Percentiles rank a stretch among this genome's conserved stretches.
These are phyloP conservation scores for Chroicocephalus ridibundus DNA, from an alignment of 2,113 vertebrate genomes.

Conservation along the genomic window DNA sequence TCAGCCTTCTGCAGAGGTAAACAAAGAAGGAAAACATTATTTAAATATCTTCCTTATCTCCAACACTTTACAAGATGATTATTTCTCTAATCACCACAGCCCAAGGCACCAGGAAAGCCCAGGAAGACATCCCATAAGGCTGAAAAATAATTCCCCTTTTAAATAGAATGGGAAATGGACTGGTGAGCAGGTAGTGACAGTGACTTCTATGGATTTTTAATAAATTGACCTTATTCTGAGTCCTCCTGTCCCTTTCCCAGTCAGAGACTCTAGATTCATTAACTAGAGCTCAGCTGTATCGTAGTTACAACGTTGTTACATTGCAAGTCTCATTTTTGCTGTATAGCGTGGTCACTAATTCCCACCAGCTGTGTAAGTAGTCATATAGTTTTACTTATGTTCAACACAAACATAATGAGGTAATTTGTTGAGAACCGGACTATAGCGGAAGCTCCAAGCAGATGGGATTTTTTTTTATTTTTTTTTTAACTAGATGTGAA, in stretches of 20 bases:
- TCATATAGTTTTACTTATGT: background rate
- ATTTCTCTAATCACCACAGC: conserved; percentile 17
- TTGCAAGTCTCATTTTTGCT: background rate
- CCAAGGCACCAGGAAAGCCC: background rate
- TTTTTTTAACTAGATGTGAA: background rate
- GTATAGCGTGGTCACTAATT: fast-evolving
- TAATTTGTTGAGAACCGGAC: background rate
- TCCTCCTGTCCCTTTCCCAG: background rate
- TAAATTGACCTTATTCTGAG: background rate
- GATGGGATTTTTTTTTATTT: background rate
- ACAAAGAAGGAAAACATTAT: conserved; percentile 8
- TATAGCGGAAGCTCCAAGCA: background rate
- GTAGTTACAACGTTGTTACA: fast-evolving
- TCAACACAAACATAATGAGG: conserved; percentile 1
- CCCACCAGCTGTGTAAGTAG: background rate
- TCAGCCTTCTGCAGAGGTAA: conserved; percentile 15
- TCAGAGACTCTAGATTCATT: background rate
- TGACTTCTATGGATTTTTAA: background rate
- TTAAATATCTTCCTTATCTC: conserved; percentile 27
- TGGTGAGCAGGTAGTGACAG: background rate
- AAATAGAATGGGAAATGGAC: background rate
- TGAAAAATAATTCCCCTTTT: background rate
- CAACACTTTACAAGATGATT: background rate
- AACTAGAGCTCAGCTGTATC: background rate
- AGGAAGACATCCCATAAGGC: background rate